Evolutionary conservation across 2,888 invertebrate genomes (phyloP).

Genomic region (Drosophila fungiperda): DNA sequence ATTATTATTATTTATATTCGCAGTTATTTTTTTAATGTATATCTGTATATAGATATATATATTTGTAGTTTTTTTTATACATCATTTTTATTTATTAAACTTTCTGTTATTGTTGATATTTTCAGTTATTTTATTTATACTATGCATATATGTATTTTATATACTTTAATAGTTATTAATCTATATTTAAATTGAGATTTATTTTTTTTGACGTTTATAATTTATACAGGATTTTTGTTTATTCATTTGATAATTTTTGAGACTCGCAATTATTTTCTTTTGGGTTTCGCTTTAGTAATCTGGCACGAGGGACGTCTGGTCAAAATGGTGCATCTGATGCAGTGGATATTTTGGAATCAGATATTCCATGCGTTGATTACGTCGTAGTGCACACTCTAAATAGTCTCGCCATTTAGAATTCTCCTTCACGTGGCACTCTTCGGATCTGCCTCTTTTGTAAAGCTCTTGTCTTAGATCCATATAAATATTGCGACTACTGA

Average conservation of each 20-base stretch:
- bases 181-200: not conserved
- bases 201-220: not conserved
- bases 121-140: not conserved
- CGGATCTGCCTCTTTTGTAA: conserved; percentile 6
- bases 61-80: not conserved
- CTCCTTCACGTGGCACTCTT: conserved; percentile 18
- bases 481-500: not conserved
- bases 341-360: conserved; percentile 30
- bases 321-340: conserved; percentile 14
- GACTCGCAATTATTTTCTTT: not conserved
- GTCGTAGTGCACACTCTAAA: conserved; percentile 7
- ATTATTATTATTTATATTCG: not conserved
- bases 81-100: no score
- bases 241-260: not conserved
- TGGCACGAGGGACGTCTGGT: not conserved
- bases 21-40: not conserved
- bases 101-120: no score
- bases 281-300: not conserved
- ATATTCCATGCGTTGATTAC: conserved; percentile 33
- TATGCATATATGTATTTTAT: not conserved
- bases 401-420: not conserved
- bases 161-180: no score
- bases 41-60: no score
- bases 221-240: not conserved
- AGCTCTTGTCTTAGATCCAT: conserved; percentile 10